Evolutionary conservation across 2,113 vertebrate species (phyloP), one percentile per base, ranked within the genome.

Genomic region (Corvus moneduloides): DNA sequence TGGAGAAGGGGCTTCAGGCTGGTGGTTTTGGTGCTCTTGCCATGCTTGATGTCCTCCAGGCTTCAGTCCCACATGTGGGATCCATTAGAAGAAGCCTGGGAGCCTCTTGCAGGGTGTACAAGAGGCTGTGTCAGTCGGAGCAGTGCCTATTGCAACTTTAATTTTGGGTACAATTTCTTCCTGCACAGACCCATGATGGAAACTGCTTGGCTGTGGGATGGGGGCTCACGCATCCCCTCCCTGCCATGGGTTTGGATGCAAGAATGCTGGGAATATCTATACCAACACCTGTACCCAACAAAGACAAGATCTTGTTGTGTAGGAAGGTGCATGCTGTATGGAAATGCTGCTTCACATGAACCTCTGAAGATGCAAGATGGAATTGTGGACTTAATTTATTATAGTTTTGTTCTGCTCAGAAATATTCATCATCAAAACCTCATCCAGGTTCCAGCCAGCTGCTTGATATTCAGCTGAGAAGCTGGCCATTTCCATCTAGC

Each of bases 181-280:
- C 35, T 5, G 0, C 6, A 2, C 52, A 61, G 66, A 62, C 16
- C 71, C 0, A 0, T 74, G 33, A 48, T 86, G 52, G 52, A 61
- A 89, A 39, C 52, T 49, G 41, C 56, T 64, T 1, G 6, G 11
- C 55, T 73, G 22, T 7, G 2, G 35, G 44, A 21, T 54, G 22
- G 49, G 46, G 27, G 11, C 62, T 73, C 32, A 16, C 0, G 3
- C 2, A 4, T 46, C 44, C 33, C 44, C 44, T 85, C 39, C 35
- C 30, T 72, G 58, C 52, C 13, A 0, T 32, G 13, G 51, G 19
- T 52, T 54, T 54, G 30, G 55, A 46, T 35, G 24, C 51, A 58
- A 32, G 33, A 63, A 26, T 72, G 39, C 17, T 48, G 32, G 11
- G 24, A 77, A 27, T 37, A 32, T 66, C 58, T 66, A 4, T 20